Evolutionary conservation across 2,797 vertebrate species (phyloP).

Genomic region (Sebastes steindachneri): DNA sequence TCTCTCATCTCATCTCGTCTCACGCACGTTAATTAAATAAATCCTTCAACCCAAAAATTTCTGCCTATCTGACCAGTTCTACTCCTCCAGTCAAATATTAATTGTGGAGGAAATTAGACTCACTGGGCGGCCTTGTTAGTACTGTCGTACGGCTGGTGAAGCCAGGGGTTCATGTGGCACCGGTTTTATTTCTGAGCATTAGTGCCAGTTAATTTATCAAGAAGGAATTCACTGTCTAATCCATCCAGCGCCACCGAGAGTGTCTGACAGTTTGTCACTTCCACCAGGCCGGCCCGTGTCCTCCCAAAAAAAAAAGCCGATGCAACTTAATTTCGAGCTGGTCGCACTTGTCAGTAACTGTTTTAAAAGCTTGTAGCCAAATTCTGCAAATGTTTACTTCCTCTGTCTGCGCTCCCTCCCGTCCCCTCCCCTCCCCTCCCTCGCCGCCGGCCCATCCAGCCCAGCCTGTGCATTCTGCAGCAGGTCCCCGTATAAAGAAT

Average conservation of each 20-base stretch:
- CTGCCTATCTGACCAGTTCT: slow-evolving; percentile 48
- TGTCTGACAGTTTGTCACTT: slow-evolving; percentile 70
- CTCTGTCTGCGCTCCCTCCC: not conserved
- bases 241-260: slow-evolving; percentile 38
- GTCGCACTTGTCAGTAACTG: slow-evolving; percentile 51
- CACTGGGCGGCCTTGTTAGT: slow-evolving; percentile 65
- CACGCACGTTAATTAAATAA: slow-evolving; percentile 71
- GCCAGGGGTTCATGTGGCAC: slow-evolving; percentile 51
- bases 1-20: slow-evolving; percentile 68
- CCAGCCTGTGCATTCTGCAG: slow-evolving; percentile 42
- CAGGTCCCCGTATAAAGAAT: slow-evolving; percentile 74
- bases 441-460: slow-evolving; percentile 1
- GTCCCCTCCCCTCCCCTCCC: not conserved
- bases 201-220: slow-evolving; percentile 78
- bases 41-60: slow-evolving; percentile 60
- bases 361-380: slow-evolving; percentile 52
- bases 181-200: slow-evolving; percentile 70
- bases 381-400: slow-evolving; percentile 44
- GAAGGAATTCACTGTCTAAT: slow-evolving; percentile 66
- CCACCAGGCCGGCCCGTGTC: slow-evolving; percentile 27
- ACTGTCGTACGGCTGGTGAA: slow-evolving; percentile 53
- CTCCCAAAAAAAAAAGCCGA: slow-evolving; percentile 57
- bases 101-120: slow-evolving; percentile 77
- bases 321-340: slow-evolving; percentile 49
- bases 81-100: slow-evolving; percentile 69